Percentiles rank a stretch among this genome's conserved stretches.
These are phyloP conservation scores for Agrenia bidenticulata DNA, from an alignment of 2,888 invertebrate genomes.

Conservation along the genomic window DNA sequence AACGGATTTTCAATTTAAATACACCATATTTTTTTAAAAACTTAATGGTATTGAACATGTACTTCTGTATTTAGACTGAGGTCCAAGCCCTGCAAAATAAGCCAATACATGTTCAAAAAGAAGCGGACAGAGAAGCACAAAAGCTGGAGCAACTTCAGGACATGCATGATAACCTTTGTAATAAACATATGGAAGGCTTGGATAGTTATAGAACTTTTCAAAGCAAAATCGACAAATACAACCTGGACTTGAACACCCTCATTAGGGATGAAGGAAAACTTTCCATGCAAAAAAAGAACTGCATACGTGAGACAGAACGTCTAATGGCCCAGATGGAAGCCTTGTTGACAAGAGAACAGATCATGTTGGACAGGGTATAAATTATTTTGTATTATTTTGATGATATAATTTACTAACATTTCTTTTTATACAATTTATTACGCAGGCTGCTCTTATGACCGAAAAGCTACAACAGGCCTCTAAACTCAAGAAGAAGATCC, in stretches of 20 bases:
- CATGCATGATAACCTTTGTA: constrained; percentile 29
- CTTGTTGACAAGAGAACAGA: constrained; percentile 40
- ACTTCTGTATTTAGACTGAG: constrained; percentile 33
- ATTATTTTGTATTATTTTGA: too few relatives aligned
- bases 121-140: constrained; percentile 47
- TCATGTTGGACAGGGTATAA: constrained; percentile 39
- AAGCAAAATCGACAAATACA: constrained; percentile 35
- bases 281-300: constrained; percentile 29
- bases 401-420: too few relatives aligned
- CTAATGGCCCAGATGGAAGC: constrained; percentile 37
- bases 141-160: constrained; percentile 47
- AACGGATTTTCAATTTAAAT: too few relatives aligned
- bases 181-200: constrained; percentile 34
- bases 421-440: too few relatives aligned
- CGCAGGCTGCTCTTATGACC: constrained; percentile 26
- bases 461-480: constrained; percentile 36
- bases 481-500: constrained; percentile 38
- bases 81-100: constrained; percentile 44
- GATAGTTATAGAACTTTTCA: constrained; percentile 33
- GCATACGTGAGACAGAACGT: constrained; percentile 38
- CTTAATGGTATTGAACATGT: too few relatives aligned
- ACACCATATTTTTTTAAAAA: too few relatives aligned
- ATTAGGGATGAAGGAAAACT: constrained; percentile 42
- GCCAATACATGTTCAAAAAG: constrained; percentile 46
- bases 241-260: constrained; percentile 32